Conservation (phyloP, 2,113 vertebrate genomes). For the Ceyx melanurus region DNA sequence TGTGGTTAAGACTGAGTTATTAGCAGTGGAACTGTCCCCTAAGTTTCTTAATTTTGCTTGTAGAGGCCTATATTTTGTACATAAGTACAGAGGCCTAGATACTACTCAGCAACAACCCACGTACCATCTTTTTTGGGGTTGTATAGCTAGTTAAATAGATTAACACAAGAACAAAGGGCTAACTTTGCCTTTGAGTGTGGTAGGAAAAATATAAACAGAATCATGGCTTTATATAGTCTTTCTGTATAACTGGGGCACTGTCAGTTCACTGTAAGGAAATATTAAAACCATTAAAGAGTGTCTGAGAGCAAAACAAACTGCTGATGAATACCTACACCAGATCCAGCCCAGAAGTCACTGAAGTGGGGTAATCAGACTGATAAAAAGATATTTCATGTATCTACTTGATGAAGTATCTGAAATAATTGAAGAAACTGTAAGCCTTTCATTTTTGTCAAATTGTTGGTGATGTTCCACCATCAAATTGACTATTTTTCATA, state of each 20-base stretch:
- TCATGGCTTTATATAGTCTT: background rate
- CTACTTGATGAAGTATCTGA: background rate
- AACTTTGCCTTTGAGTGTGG: background rate
- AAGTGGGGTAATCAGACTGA: background rate
- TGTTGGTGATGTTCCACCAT: background rate
- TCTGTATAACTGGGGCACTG: background rate
- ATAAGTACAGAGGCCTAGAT: background rate
- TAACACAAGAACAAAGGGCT: background rate
- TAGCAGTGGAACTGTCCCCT: background rate
- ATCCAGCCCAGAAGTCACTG: background rate
- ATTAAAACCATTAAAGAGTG: background rate
- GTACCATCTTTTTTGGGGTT: background rate
- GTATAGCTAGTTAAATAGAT: background rate
- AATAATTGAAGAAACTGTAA: background rate
- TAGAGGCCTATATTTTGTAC: background rate
- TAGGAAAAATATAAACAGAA: background rate
- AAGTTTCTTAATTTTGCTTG: background rate
- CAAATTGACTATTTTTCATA: background rate
- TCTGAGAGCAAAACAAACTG: background rate
- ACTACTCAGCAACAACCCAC: background rate
- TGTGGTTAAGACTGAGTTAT: background rate
- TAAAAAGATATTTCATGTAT: background rate
- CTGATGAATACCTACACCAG: background rate
- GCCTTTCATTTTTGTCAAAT: background rate
- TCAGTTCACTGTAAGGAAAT: background rate